These are phyloP conservation scores for Aurelia sp. DNA, from an alignment of 30 jellyfish, hydroid and myxozoan species.

Conservation along the genomic window DNA sequence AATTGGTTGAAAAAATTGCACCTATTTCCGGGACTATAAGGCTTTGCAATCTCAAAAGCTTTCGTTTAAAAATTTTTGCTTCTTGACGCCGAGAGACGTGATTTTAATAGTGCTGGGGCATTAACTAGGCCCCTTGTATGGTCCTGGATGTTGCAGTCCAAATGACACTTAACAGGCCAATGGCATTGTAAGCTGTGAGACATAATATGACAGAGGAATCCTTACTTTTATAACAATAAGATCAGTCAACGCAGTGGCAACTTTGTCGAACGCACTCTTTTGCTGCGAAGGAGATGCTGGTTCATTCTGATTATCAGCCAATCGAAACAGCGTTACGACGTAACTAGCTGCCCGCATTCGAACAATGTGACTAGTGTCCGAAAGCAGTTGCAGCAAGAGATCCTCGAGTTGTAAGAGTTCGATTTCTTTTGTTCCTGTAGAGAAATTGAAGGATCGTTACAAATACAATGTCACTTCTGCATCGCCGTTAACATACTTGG, in stretches of 20 bases:
- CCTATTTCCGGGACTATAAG: too few relatives aligned
- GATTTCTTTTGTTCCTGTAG: not conserved
- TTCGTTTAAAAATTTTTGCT: too few relatives aligned
- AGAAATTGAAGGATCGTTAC: not conserved
- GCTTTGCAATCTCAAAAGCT: too few relatives aligned
- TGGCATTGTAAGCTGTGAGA: too few relatives aligned
- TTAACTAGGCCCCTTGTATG: too few relatives aligned
- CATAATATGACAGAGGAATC: not conserved
- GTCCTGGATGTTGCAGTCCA: too few relatives aligned
- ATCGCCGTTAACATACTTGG: too few relatives aligned
- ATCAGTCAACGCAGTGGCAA: constrained; percentile 66
- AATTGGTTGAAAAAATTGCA: too few relatives aligned
- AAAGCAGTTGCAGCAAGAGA: constrained; percentile 31
- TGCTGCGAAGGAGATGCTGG: constrained; percentile 48
- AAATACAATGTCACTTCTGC: too few relatives aligned
- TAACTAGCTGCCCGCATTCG: constrained; percentile 59
- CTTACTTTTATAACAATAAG: constrained; percentile 50
- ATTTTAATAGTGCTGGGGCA: too few relatives aligned
- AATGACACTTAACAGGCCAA: too few relatives aligned
- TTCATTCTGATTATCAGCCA: not conserved
- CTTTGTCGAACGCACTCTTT: constrained; percentile 38
- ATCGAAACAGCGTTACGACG: constrained; percentile 34
- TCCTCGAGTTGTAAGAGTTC: constrained; percentile 14
- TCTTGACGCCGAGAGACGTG: too few relatives aligned
- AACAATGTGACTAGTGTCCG: constrained; percentile 58